These are phyloP conservation scores for Drosophila lini DNA, from an alignment of 1,140 invertebrate species.

Conservation along the genomic window DNA sequence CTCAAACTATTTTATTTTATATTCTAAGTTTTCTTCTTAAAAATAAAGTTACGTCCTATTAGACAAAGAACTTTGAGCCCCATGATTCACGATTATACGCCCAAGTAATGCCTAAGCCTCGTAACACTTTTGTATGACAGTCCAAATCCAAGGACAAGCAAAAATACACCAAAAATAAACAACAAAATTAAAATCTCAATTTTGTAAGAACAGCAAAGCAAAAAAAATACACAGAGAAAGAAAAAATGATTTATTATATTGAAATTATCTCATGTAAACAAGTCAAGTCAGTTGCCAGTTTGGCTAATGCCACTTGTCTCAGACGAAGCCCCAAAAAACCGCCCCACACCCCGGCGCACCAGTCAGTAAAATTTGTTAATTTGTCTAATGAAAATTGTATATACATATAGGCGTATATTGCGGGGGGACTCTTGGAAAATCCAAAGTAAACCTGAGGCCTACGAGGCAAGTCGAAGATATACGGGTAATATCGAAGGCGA, in stretches of 20 bases:
- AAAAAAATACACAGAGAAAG: slow-evolving; percentile 36
- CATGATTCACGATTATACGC: slow-evolving; percentile 18
- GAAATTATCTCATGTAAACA: slow-evolving; percentile 84
- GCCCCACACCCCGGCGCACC: slow-evolving; percentile 16
- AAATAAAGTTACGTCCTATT: too few relatives aligned
- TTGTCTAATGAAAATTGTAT: slow-evolving; percentile 80
- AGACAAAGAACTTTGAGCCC: slow-evolving; percentile 9
- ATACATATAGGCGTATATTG: slow-evolving; percentile 11
- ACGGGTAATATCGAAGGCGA: slow-evolving; percentile 54
- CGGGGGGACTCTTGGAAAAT: slow-evolving; percentile 16
- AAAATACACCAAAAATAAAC: slow-evolving; percentile 23
- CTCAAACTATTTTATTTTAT: too few relatives aligned
- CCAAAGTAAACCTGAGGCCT: slow-evolving; percentile 60
- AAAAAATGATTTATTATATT: slow-evolving; percentile 80
- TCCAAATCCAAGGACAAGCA: slow-evolving; percentile 65
- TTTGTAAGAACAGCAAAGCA: slow-evolving; percentile 39
- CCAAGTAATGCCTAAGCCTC: slow-evolving; percentile 40
- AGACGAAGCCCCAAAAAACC: slow-evolving; percentile 17
- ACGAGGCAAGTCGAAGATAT: slow-evolving; percentile 44
- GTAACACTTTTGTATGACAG: slow-evolving; percentile 65
- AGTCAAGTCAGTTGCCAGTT: slow-evolving; percentile 76
- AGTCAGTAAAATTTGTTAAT: slow-evolving; percentile 74
- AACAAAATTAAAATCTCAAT: slow-evolving; percentile 38
- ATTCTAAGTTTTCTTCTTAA: too few relatives aligned
- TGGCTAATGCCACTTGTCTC: slow-evolving; percentile 79